Percentiles rank a stretch among this genome's conserved stretches.
Evolutionary conservation across 2,888 invertebrate genomes (phyloP).

Genomic region (Hirtodrosophila confusa): DNA sequence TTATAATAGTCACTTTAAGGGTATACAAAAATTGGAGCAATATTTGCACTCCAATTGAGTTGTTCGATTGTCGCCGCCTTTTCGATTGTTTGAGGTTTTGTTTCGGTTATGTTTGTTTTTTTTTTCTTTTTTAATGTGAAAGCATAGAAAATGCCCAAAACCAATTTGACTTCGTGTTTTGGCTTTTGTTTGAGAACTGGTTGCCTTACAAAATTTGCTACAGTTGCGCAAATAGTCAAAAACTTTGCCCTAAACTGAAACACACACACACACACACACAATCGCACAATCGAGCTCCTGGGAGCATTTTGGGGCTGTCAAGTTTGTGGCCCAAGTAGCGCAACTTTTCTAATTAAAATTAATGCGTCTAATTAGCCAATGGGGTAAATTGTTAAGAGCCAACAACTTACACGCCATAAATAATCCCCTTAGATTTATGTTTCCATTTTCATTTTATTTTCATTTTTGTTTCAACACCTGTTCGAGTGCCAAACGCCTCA

Average conservation of each 20-base stretch:
- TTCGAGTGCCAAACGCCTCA: constrained; percentile 23
- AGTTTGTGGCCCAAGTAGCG: constrained; percentile 30
- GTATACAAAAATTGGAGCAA: neutral
- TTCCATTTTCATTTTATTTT: constrained; percentile 7
- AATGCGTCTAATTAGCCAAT: constrained; percentile 63
- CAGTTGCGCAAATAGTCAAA: constrained; percentile 32
- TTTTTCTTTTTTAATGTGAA: constrained; percentile 39
- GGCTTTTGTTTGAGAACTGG: constrained; percentile 54
- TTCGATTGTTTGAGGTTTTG: constrained; percentile 18
- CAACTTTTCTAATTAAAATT: constrained; percentile 74
- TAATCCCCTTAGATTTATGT: neutral
- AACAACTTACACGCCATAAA: constrained; percentile 5
- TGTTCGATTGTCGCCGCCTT: constrained; percentile 38
- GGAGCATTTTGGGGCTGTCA: constrained; percentile 52
- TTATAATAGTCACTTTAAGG: no score
- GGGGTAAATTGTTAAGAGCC: constrained; percentile 14
- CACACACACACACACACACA: neutral
- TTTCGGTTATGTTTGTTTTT: constrained; percentile 21
- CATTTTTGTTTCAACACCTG: constrained; percentile 27
- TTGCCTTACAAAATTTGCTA: constrained; percentile 39
- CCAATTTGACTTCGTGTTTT: constrained; percentile 35
- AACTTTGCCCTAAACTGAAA: constrained; percentile 16
- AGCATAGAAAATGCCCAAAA: constrained; percentile 47
- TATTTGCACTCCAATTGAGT: constrained; percentile 14
- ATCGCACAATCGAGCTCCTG: constrained; percentile 39